Evolutionary conservation across 2,888 invertebrate species (phyloP), one percentile per base, ranked within the genome.

Genomic region (Stramonita haemastoma): DNA sequence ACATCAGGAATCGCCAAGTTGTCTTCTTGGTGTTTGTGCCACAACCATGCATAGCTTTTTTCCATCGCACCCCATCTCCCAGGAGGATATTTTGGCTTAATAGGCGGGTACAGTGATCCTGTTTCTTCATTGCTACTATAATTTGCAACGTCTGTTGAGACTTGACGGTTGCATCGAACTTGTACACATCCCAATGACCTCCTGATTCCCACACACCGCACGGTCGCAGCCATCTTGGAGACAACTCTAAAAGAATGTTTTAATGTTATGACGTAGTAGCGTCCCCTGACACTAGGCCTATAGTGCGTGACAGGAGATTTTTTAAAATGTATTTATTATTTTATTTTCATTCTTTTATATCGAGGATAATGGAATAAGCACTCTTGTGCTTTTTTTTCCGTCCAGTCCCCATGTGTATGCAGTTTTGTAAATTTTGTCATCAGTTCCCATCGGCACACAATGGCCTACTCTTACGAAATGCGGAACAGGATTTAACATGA

Each of bases 21-120:
- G 22, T 93, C 91, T 66, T 93, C 91, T 34, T 90, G 91, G 8
- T 90, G 29, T 6, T 92, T 92, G 60, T 94, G 92, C 93, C 93
- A 93, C 19, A 91, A 66, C 96, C 96, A 96, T 13, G 95, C 94
- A 6, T 92, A 88, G 34, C 91, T 89, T 1, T 89, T 91, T 1
- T 91, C 87, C 92, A 95, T 93, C n/a, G 91, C 90, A 0, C 94
- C 94, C 95, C 95, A 95, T 88, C 90, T 90, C 19, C 94, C 95
- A 0, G 94, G 93, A 4, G 95, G 95, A 87, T 91, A 94, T 88
- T 93, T 93, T 0, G 95, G 94, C 90, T 94, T 95, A 11, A 95
- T 90, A 6, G 94, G 93, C 0, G 95, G 95, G 87, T 95, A 95
- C 34, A 92, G 90, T 13, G 91, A 90, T 26, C 91, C 92, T 46